These are phyloP conservation scores for Euura saliciscinereae DNA, from an alignment of 1,140 invertebrate genomes.

Conservation along the genomic window DNA sequence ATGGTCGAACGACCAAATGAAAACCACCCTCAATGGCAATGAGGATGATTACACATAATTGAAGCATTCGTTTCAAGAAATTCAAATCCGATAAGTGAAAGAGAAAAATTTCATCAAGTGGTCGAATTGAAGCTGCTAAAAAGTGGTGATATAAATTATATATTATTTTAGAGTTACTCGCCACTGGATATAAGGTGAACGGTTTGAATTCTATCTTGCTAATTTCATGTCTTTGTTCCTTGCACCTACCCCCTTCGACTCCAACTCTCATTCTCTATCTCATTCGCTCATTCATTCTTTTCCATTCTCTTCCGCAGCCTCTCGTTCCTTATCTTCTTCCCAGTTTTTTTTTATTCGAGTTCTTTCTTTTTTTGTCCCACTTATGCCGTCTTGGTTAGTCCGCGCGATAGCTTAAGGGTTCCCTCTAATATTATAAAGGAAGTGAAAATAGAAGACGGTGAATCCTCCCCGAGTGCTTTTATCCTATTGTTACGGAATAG, in stretches of 20 bases:
- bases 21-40: no score
- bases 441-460: not conserved
- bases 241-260: not conserved
- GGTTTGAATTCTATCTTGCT: not conserved
- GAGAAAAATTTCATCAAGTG: no score
- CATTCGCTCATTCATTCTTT: not conserved
- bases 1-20: no score
- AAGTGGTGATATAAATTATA: not conserved
- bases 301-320: not conserved
- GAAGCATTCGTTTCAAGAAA: no score
- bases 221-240: not conserved
- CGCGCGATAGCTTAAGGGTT: not conserved
- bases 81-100: no score
- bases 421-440: slow-evolving; percentile 11
- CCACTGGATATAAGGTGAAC: not conserved
- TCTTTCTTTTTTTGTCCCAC: slow-evolving; percentile 5
- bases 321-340: not conserved
- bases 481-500: not conserved
- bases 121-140: no score
- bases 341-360: not conserved
- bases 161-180: not conserved
- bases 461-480: not conserved
- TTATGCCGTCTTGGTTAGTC: slow-evolving; percentile 1
- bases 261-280: not conserved
- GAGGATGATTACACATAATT: no score